A percentile compares a stretch with the other conserved stretches of the same genome.
phyloP scores from a whole-genome alignment of 1,140 invertebrate genomes.

The Drosophila miranda region DNA sequence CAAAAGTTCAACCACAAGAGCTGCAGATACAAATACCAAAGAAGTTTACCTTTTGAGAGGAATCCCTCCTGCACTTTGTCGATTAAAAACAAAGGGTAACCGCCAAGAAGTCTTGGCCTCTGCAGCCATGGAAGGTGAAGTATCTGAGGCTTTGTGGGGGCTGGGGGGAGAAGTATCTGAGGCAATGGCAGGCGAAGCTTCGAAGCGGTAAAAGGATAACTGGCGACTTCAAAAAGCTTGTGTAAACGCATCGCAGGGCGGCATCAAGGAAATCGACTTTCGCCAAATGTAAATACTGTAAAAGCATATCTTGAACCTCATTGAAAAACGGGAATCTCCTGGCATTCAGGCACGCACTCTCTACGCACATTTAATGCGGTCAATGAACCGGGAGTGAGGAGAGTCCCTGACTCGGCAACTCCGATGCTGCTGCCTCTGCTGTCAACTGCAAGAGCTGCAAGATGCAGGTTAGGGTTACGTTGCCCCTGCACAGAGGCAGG shows the following conservation, averaged over 20 bases:
- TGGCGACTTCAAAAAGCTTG: constrained; percentile 38
- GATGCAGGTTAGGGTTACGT: constrained; percentile 30
- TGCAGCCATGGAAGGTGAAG: constrained; percentile 21
- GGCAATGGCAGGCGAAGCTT: too few species aligned
- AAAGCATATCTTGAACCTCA: constrained; percentile 38
- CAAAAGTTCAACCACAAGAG: constrained; percentile 50
- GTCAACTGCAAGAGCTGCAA: constrained; percentile 54
- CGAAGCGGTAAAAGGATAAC: constrained; percentile 28
- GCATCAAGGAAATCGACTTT: constrained; percentile 44
- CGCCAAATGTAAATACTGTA: constrained; percentile 43
- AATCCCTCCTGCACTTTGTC: constrained; percentile 56
- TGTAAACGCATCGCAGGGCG: constrained; percentile 3
- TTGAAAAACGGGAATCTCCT: constrained; percentile 9
- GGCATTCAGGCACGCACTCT: constrained; percentile 26
- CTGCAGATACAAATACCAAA: constrained; percentile 30
- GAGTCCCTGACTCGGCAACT: constrained; percentile 25
- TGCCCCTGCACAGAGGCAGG: constrained; percentile 2
- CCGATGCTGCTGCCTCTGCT: constrained; percentile 35
- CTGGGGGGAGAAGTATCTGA: too few species aligned
- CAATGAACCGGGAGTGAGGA: constrained; percentile 63
- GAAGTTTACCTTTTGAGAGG: constrained; percentile 30
- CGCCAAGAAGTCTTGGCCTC: constrained; percentile 32
- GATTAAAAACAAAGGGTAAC: constrained; percentile 66
- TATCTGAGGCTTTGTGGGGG: too few species aligned
- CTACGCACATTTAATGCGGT: constrained; percentile 66